Base-by-base conservation (phyloP, 2,797 vertebrate genomes). In the Zalophus californianus region DNA sequence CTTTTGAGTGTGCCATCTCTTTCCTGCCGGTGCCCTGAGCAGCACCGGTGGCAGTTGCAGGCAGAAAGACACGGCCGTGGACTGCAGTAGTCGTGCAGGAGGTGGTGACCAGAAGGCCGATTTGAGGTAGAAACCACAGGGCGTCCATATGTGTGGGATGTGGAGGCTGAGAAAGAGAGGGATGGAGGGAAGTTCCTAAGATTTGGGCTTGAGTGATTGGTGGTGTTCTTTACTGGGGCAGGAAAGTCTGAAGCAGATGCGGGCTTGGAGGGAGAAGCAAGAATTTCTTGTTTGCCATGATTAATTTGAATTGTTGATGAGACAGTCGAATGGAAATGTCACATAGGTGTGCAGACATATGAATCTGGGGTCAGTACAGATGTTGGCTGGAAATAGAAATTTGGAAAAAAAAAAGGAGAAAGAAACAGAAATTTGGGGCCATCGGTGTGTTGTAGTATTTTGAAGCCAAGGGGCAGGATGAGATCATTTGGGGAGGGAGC, bases 361-460 rank as follows among this genome's bases (percentile, higher is more conserved):
- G 2, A 77, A 32, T 84, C 80, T 91, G 62, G 38, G 85, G 44
- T 86, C 16, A 62, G 77, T 87, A 96, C 48, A 97, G 27, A 87
- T 58, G 68, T 97, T 83, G 29, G 21, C 80, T 85, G 80, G 44
- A 84, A 75, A 58, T 32, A 77, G 50, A 88, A 91, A 88, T 79
- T 50, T 84, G 80, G 32, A n/a, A 29, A 64, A 32, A n/a, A 13
- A 66, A 66, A n/a, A 16, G 32, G 14, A 29, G 8, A 44, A 27
- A 10, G 8, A 68, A 21, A 68, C 29, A 70, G 56, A 85, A 91
- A 89, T 84, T 64, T 88, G 82, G 62, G 62, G 54, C 52, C 66
- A 93, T 78, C 38, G 79, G 32, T 80, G 23, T 84, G 52, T 23
- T 79, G 44, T 75, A 52, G n/a, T 88, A 85, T 70, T 70, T 82